Evolutionary conservation across 2,888 invertebrate species (phyloP).

Genomic region (Phengaris alcon): DNA sequence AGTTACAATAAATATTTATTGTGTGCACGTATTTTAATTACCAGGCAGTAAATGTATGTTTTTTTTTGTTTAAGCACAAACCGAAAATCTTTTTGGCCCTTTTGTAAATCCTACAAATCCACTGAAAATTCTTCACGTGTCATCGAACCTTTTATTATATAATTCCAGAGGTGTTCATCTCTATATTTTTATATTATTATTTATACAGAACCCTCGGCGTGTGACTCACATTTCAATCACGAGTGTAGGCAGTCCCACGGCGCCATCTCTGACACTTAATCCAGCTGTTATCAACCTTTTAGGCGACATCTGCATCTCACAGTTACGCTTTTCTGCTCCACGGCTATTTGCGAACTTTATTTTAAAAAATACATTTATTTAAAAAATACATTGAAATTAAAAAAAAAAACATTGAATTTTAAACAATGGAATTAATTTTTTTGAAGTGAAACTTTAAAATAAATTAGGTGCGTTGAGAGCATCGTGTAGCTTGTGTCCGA

Average conservation of each 20-base stretch:
- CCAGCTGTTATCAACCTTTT: constrained; percentile 1
- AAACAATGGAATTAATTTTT: not conserved
- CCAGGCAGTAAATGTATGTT: too few relatives aligned
- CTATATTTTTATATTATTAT: not conserved
- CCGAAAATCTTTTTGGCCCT: too few relatives aligned
- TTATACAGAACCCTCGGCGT: not conserved
- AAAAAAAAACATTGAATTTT: not conserved
- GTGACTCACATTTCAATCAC: constrained; percentile 3
- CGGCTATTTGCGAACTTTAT: not conserved
- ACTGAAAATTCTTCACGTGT: not conserved
- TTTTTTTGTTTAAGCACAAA: too few relatives aligned
- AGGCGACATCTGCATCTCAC: not conserved
- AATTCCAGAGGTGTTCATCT: not conserved
- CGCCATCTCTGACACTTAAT: constrained; percentile 11
- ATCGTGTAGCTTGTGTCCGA: too few relatives aligned
- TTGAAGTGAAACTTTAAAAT: not conserved
- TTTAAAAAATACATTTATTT: not conserved
- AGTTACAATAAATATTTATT: too few relatives aligned
- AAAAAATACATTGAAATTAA: not conserved
- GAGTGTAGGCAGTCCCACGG: constrained; percentile 34
- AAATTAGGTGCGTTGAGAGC: too few relatives aligned
- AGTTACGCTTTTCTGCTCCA: not conserved
- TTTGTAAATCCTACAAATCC: too few relatives aligned
- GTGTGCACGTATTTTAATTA: too few relatives aligned
- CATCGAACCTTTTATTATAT: not conserved